phyloP scores from a whole-genome alignment of 1,140 invertebrate species.

The Meloidogyne floridensis region DNA sequence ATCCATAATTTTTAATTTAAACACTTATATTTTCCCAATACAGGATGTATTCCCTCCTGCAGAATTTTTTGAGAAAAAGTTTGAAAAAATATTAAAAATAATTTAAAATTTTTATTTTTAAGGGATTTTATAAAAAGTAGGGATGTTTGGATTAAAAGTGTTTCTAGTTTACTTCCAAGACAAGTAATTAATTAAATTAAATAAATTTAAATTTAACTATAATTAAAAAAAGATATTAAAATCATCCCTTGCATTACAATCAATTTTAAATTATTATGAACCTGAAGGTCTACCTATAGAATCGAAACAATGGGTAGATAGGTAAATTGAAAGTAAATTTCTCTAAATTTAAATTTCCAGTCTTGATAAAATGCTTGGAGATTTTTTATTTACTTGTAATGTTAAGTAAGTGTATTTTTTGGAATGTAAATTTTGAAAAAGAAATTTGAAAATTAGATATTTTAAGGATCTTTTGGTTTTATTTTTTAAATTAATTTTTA shows the following conservation, averaged over 20 bases:
- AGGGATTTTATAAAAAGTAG: slow-evolving; percentile 58
- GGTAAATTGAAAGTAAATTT: neutral
- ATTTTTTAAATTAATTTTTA: too few species aligned
- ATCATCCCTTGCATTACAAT: slow-evolving; percentile 58
- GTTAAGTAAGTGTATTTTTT: slow-evolving; percentile 73
- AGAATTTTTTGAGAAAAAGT: slow-evolving; percentile 60
- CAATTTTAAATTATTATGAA: slow-evolving; percentile 56
- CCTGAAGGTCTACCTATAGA: slow-evolving; percentile 49
- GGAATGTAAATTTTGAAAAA: too few species aligned
- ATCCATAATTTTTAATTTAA: too few species aligned
- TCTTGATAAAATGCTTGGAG: slow-evolving; percentile 78
- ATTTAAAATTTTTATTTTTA: neutral
- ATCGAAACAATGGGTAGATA: slow-evolving; percentile 32
- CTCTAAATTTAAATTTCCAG: slow-evolving; percentile 38
- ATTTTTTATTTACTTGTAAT: slow-evolving; percentile 92
- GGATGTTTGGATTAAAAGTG: slow-evolving; percentile 58
- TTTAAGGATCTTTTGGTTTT: too few species aligned
- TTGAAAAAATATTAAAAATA: neutral
- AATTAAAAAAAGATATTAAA: slow-evolving; percentile 52
- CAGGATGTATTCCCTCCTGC: slow-evolving; percentile 63
- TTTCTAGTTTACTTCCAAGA: slow-evolving; percentile 60
- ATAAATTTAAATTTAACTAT: neutral
- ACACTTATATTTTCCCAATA: too few species aligned
- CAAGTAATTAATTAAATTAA: slow-evolving; percentile 35
- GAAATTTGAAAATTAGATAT: too few species aligned